phyloP scores from a whole-genome alignment of 2,888 invertebrate species.

The Scaptomyza caliginosa region DNA sequence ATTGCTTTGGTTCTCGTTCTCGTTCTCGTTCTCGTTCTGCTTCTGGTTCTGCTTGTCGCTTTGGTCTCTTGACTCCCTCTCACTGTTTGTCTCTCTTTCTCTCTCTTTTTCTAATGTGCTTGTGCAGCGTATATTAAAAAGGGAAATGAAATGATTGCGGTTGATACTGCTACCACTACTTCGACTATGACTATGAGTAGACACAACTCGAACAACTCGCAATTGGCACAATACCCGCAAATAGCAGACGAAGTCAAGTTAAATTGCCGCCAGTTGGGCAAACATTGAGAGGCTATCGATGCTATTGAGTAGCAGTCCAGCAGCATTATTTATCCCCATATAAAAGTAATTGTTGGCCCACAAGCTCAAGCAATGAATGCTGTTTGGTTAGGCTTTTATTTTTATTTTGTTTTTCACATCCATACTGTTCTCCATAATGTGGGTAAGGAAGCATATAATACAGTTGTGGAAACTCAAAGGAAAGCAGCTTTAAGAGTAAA shows the following conservation, averaged over 20 bases:
- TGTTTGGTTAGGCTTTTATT: conserved; percentile 11
- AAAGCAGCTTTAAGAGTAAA: too few species aligned
- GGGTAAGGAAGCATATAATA: background rate
- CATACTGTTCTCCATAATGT: background rate
- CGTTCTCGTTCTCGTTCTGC: conserved; percentile 1
- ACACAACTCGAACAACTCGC: conserved; percentile 42
- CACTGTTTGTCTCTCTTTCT: conserved; percentile 1
- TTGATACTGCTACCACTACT: conserved; percentile 28
- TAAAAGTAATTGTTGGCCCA: conserved; percentile 71
- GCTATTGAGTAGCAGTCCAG: conserved; percentile 46
- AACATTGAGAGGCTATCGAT: conserved; percentile 76
- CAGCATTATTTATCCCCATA: conserved; percentile 33
- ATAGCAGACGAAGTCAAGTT: conserved; percentile 52
- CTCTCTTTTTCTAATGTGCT: conserved; percentile 64
- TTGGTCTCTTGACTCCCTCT: background rate
- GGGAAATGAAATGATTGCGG: conserved; percentile 80
- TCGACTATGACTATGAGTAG: conserved; percentile 38
- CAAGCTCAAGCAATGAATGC: conserved; percentile 28
- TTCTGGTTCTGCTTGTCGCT: background rate
- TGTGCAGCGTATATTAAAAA: conserved; percentile 80
- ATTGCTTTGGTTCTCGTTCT: conserved; percentile 2
- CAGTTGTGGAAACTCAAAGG: background rate
- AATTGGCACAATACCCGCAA: conserved; percentile 76
- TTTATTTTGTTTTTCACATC: background rate
- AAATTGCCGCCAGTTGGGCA: conserved; percentile 70